Conservation (phyloP, 2,113 vertebrate genomes). For the Aix galericulata region DNA sequence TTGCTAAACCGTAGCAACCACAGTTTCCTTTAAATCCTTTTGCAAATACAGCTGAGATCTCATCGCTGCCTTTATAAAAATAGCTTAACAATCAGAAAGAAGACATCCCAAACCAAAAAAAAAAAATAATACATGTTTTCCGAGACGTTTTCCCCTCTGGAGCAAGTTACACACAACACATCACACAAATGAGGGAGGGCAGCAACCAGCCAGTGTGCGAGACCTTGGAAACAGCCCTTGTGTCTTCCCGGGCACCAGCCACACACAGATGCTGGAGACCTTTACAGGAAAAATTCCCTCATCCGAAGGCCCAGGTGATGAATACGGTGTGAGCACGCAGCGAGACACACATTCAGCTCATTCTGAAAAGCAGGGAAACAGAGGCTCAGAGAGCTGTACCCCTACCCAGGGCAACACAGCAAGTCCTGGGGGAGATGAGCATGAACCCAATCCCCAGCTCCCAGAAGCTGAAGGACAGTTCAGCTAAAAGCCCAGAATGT, state of each 20-base stretch:
- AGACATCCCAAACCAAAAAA: background rate
- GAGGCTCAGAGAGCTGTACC: background rate
- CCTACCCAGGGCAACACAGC: too few relatives aligned
- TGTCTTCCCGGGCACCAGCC: too few relatives aligned
- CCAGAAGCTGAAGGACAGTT: background rate
- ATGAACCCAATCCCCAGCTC: background rate
- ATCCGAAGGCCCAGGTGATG: background rate
- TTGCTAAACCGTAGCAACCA: background rate
- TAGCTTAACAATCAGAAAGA: accelerated
- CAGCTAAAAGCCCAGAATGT: background rate
- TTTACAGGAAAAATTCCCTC: background rate
- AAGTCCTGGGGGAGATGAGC: background rate
- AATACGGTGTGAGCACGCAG: background rate
- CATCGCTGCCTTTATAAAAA: background rate
- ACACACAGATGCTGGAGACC: too few relatives aligned
- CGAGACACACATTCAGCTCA: background rate
- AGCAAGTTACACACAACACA: background rate
- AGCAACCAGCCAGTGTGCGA: background rate
- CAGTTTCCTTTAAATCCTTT: background rate
- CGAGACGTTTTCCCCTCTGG: background rate
- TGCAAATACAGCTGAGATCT: background rate
- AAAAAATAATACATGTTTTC: background rate
- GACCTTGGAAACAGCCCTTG: background rate
- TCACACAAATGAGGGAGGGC: background rate
- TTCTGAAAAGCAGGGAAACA: background rate